A percentile compares a stretch with the other conserved stretches of the same genome.
These are phyloP conservation scores for Forbesichthys agassizii DNA, from an alignment of 2,113 vertebrate genomes.

Conservation along the genomic window DNA sequence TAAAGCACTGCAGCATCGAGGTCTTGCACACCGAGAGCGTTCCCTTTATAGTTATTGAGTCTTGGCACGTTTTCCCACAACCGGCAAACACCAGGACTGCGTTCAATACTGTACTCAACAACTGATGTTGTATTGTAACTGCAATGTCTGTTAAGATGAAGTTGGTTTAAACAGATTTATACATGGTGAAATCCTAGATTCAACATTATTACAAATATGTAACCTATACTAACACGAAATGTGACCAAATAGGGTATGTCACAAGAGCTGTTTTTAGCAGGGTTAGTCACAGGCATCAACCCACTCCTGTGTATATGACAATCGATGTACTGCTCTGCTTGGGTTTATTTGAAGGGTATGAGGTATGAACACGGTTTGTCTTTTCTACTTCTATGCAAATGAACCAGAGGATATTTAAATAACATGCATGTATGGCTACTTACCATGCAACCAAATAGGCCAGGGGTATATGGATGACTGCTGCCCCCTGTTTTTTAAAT, in stretches of 20 bases:
- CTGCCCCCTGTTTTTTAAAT: no score
- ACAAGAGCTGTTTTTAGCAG: constrained; percentile 70
- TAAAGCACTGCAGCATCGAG: constrained; percentile 48
- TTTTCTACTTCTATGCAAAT: no score
- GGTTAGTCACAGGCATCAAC: constrained; percentile 71
- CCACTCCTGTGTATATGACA: constrained; percentile 61
- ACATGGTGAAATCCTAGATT: not conserved
- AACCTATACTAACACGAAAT: constrained; percentile 30
- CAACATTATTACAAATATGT: constrained; percentile 25
- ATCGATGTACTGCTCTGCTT: constrained; percentile 28
- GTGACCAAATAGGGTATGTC: constrained; percentile 56
- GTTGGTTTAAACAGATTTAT: constrained; percentile 1
- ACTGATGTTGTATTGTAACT: not conserved
- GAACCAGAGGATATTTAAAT: no score
- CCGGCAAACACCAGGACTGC: not conserved
- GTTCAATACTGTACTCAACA: not conserved
- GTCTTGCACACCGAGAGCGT: constrained; percentile 27
- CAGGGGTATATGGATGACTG: no score
- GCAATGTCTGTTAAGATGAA: not conserved
- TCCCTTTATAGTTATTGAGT: constrained; percentile 11
- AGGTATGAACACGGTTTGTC: no score
- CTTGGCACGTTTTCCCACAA: not conserved
- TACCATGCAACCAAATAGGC: no score
- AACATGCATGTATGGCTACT: no score
- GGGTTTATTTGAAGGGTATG: not conserved